Evolutionary conservation across 2,888 invertebrate genomes (phyloP).

Genomic region (Chrysotoxum bicinctum): DNA sequence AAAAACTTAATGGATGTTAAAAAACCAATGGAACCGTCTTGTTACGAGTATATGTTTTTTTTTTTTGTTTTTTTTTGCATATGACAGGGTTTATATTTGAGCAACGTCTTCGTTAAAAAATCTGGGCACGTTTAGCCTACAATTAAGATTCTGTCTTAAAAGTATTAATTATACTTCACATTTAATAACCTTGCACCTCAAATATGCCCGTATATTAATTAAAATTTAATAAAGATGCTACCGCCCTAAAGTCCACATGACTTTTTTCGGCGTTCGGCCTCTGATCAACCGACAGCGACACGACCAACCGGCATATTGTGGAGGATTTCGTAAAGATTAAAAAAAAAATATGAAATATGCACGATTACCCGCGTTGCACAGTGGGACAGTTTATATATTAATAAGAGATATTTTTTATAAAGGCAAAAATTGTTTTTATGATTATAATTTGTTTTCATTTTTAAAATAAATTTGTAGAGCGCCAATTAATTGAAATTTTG

Average conservation of each 20-base stretch:
- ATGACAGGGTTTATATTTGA: not conserved
- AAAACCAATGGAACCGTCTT: conserved; percentile 9
- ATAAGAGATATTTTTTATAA: no score
- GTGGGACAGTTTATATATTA: not conserved
- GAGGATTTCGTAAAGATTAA: conserved; percentile 52
- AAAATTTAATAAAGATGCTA: conserved; percentile 69
- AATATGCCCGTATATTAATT: conserved; percentile 62
- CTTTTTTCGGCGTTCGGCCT: conserved; percentile 1
- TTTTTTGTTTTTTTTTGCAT: not conserved
- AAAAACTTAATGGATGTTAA: not conserved
- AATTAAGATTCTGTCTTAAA: conserved; percentile 61
- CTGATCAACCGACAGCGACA: conserved; percentile 5
- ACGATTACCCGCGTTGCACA: conserved; percentile 15
- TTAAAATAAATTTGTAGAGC: no score
- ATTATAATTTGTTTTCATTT: no score
- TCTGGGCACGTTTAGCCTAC: conserved; percentile 46
- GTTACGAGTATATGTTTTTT: not conserved
- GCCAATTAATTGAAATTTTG: no score
- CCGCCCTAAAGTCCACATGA: conserved; percentile 67
- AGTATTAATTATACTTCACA: conserved; percentile 60
- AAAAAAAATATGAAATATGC: conserved; percentile 23
- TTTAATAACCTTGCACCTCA: conserved; percentile 68
- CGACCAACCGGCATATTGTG: not conserved
- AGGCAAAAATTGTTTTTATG: no score
- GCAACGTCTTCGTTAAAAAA: conserved; percentile 27